Evolutionary conservation across 2,888 invertebrate genomes (phyloP).

Genomic region (Auanema freiburgensis): DNA sequence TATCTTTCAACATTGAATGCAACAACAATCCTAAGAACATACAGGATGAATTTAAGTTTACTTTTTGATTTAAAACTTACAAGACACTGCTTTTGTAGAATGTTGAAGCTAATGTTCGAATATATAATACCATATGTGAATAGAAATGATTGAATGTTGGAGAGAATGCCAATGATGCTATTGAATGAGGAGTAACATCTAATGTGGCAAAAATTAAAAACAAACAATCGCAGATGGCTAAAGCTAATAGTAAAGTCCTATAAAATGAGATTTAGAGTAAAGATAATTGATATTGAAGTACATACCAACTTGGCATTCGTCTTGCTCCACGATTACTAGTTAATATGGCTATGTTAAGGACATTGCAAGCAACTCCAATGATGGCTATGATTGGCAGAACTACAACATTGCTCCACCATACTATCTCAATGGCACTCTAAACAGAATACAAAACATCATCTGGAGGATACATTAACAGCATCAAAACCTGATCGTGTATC

Average conservation of each 20-base stretch:
- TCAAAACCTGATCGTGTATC: constrained; percentile 30
- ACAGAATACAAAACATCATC: neutral
- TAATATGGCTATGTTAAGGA: constrained; percentile 58
- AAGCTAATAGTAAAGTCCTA: constrained; percentile 59
- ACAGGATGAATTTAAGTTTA: neutral
- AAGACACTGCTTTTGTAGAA: constrained; percentile 63
- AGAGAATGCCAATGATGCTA: constrained; percentile 46
- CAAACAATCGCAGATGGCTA: constrained; percentile 61
- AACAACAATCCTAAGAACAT: constrained; percentile 57
- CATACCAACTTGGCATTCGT: constrained; percentile 61
- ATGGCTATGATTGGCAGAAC: constrained; percentile 56
- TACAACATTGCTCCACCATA: constrained; percentile 60
- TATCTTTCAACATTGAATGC: constrained; percentile 64
- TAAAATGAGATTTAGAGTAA: constrained; percentile 7
- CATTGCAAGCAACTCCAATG: constrained; percentile 58
- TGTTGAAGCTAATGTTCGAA: constrained; percentile 61
- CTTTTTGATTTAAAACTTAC: constrained; percentile 41
- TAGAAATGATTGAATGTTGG: constrained; percentile 46
- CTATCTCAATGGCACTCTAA: constrained; percentile 47
- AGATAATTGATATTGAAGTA: neutral
- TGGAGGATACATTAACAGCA: no score
- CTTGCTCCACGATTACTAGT: constrained; percentile 55
- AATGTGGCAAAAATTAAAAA: constrained; percentile 61
- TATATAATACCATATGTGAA: constrained; percentile 53
- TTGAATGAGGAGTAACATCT: constrained; percentile 55